Evolutionary conservation across 2,797 vertebrate genomes (phyloP).

Genomic region (Lepilemur septentrionalis): DNA sequence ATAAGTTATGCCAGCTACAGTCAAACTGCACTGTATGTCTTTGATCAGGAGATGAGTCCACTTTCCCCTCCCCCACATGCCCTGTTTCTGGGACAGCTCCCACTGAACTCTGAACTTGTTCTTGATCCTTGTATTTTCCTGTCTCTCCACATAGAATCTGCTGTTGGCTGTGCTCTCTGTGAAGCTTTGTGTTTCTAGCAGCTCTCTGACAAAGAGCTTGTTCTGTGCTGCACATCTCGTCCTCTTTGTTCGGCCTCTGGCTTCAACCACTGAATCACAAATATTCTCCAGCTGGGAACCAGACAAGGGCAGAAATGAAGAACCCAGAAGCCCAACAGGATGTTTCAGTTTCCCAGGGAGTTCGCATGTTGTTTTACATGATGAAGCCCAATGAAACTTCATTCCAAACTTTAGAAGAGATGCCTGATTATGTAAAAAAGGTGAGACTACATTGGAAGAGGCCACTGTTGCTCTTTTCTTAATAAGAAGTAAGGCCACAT

Average conservation of each 20-base stretch:
- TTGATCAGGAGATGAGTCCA: not conserved
- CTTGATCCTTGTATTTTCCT: not conserved
- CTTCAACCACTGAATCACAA: slow-evolving; percentile 37
- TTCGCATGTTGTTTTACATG: slow-evolving; percentile 88
- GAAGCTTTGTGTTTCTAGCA: not conserved
- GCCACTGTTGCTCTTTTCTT: not conserved
- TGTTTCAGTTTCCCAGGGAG: slow-evolving; percentile 78
- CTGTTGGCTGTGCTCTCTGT: not conserved
- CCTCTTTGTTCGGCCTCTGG: slow-evolving; percentile 19
- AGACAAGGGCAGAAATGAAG: slow-evolving; percentile 55
- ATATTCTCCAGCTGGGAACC: slow-evolving; percentile 57
- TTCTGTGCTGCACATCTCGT: not conserved
- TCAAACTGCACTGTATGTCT: not conserved
- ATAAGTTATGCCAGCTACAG: not conserved
- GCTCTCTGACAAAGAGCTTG: slow-evolving; percentile 50
- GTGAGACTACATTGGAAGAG: slow-evolving; percentile 83
- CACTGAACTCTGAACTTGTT: slow-evolving; percentile 46
- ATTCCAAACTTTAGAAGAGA: slow-evolving; percentile 88
- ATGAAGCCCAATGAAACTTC: slow-evolving; percentile 90
- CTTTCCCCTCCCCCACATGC: not conserved
- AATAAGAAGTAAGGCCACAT: not conserved
- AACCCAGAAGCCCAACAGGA: slow-evolving; percentile 14
- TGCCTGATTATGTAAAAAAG: slow-evolving; percentile 92
- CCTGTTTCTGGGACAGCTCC: not conserved
- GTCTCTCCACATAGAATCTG: not conserved